A percentile compares a stretch with the other conserved stretches of the same genome.
Conservation (phyloP, 2,888 invertebrate genomes). For the Venustoraphidia nigricollis region DNA sequence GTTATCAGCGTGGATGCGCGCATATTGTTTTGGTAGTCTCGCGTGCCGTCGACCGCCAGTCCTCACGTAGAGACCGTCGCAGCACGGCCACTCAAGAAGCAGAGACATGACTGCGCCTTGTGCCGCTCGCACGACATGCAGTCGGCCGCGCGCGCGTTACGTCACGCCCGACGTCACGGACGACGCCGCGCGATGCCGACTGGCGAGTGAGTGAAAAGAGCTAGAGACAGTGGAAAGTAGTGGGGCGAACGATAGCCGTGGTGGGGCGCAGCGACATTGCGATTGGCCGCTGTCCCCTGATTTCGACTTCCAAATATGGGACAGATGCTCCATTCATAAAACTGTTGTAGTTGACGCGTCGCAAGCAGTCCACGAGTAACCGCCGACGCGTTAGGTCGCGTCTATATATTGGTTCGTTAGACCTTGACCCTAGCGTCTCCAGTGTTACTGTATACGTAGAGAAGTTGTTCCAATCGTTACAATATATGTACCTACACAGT, state of each 20-base stretch:
- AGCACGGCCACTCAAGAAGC: too few species aligned
- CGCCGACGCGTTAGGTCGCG: conserved; percentile 21
- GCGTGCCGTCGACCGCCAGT: too few species aligned
- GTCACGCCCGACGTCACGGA: conserved; percentile 26
- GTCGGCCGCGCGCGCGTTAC: conserved; percentile 18
- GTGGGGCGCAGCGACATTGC: conserved; percentile 21
- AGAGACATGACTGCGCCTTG: conserved; percentile 23
- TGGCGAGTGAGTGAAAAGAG: conserved; percentile 3
- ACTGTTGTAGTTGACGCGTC: conserved; percentile 52
- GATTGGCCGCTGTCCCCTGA: conserved; percentile 35
- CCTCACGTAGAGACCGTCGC: too few species aligned
- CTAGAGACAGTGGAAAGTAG: conserved; percentile 4
- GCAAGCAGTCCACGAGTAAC: conserved; percentile 43
- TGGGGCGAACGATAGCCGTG: conserved; percentile 8
- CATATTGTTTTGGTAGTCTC: too few species aligned
- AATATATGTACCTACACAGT: not conserved
- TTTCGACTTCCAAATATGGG: conserved; percentile 69
- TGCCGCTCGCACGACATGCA: conserved; percentile 30
- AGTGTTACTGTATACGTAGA: not conserved
- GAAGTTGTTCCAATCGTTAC: not conserved
- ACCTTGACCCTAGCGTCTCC: not conserved
- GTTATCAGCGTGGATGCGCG: too few species aligned
- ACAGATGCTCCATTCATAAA: conserved; percentile 75
- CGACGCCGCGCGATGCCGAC: conserved; percentile 7
- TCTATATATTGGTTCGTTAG: conserved; percentile 14